phyloP scores from a whole-genome alignment of 1,140 invertebrate genomes.

The Pristionchus pacificus region DNA sequence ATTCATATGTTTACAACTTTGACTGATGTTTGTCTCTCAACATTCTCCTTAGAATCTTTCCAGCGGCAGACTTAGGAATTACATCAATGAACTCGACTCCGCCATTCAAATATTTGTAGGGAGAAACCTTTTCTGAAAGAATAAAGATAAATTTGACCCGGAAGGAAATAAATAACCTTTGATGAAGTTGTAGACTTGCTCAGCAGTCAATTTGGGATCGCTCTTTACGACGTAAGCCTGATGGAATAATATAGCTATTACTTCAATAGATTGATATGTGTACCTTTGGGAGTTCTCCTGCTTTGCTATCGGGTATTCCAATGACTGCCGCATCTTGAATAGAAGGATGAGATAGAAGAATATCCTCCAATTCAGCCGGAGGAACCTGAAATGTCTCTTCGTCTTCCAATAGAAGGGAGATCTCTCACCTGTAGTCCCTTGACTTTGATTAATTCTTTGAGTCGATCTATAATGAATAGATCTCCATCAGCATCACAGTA shows the following conservation, averaged over 20 bases:
- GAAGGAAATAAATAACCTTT: not conserved
- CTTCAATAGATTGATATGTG: conserved; percentile 67
- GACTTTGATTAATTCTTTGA: conserved; percentile 86
- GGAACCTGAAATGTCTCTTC: conserved; percentile 70
- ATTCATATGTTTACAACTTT: not conserved
- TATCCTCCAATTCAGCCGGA: conserved; percentile 76
- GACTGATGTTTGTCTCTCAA: not conserved
- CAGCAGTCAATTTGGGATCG: not conserved
- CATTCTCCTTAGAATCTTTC: not conserved
- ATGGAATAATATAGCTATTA: not conserved
- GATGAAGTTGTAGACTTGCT: not conserved
- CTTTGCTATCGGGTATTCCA: conserved; percentile 69
- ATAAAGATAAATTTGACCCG: no score
- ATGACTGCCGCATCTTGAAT: conserved; percentile 75
- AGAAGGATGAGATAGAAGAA: conserved; percentile 70
- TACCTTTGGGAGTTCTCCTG: conserved; percentile 73
- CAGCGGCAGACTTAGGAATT: not conserved
- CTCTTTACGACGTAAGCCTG: not conserved
- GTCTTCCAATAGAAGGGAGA: not conserved
- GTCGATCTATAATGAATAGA: conserved; percentile 72
- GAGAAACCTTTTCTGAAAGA: not conserved
- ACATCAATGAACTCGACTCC: not conserved
- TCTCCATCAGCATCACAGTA: conserved; percentile 70
- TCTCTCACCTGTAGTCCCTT: conserved; percentile 71
- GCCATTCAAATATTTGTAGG: not conserved